Evolutionary conservation across 2,797 vertebrate species (phyloP).

Genomic region (Sebastes hubbsi): DNA sequence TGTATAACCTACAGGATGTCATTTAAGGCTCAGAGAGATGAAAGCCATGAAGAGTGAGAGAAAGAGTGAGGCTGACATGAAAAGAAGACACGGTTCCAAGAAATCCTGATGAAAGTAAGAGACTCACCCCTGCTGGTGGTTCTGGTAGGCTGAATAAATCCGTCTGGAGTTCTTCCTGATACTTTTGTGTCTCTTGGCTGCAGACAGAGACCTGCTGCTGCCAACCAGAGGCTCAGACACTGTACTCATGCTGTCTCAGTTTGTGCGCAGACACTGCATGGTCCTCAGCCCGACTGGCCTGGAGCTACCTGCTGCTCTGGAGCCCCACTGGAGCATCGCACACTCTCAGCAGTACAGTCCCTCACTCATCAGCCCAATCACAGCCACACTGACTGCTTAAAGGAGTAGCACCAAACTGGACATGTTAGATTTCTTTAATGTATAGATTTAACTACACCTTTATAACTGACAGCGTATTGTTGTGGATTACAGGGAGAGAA

Average conservation of each 20-base stretch:
- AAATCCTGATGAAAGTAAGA: not conserved
- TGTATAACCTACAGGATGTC: not conserved
- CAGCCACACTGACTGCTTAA: constrained; percentile 72
- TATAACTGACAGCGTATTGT: not conserved
- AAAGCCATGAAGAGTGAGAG: not conserved
- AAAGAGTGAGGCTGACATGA: not conserved
- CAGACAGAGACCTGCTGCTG: constrained; percentile 73
- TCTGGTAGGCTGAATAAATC: constrained; percentile 85
- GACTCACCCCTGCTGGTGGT: constrained; percentile 86
- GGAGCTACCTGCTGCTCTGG: constrained; percentile 50
- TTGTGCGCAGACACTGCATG: not conserved
- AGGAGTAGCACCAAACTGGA: constrained; percentile 65
- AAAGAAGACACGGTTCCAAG: not conserved
- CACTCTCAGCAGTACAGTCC: not conserved
- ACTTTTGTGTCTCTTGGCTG: constrained; percentile 84
- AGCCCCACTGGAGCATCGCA: constrained; percentile 54
- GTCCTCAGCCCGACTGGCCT: not conserved
- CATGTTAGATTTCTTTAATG: not conserved
- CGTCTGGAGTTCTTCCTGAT: constrained; percentile 84
- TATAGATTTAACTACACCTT: not conserved
- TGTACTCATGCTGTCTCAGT: constrained; percentile 75
- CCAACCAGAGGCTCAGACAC: constrained; percentile 67
- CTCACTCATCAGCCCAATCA: constrained; percentile 69
- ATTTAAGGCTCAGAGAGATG: not conserved
- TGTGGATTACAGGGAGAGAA: not conserved